Evolutionary conservation across 2,113 vertebrate genomes (phyloP), one percentile per base, ranked within the genome.

Genomic region (Lophius piscatorius): DNA sequence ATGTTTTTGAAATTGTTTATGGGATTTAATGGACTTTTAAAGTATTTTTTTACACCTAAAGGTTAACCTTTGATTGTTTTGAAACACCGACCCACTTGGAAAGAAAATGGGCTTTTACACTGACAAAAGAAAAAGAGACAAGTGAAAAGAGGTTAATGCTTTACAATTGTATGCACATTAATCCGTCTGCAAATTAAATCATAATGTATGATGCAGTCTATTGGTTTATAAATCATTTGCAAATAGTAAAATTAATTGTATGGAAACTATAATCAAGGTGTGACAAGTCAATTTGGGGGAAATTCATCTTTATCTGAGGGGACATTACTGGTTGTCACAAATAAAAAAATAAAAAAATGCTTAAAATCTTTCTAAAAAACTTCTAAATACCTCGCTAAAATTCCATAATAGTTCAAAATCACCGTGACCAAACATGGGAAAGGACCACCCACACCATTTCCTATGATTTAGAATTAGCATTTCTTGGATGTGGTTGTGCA

Each of bases 401-500:
- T 29, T 4, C 3, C 8, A 3, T 17, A 11, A 42, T 24, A 46
- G 35, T 47, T 57, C 9, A 40, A 40, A 72, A 72, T 52, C 29
- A 61, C 34, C 38, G 50, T 29, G 33, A 79, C 68, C 70, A 83
- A 81, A 82, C 54, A 77, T 49, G 57, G 56, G 71, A 22, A 70
- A 59, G 61, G 20, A 64, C 56, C 85, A 62, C 87, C 83, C 76
- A 86, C 83, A 70, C 70, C 18, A 65, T 64, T 51, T 71, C 49
- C 51, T 56, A 61, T 84, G 69, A 69, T 66, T 47, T 63, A 72
- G 58, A 76, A 82, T 88, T 83, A 83, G 75, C 76, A 79, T 83
- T 65, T 75, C 50, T 62, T 70, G 78, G 72, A 78, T 82, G 81
- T 79, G 87, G 81, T 78, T 68, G 84, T 86, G 86, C 86, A 82